Base-by-base conservation (phyloP, 2,888 invertebrate genomes). In the Chalcosyrphus nemorum region DNA sequence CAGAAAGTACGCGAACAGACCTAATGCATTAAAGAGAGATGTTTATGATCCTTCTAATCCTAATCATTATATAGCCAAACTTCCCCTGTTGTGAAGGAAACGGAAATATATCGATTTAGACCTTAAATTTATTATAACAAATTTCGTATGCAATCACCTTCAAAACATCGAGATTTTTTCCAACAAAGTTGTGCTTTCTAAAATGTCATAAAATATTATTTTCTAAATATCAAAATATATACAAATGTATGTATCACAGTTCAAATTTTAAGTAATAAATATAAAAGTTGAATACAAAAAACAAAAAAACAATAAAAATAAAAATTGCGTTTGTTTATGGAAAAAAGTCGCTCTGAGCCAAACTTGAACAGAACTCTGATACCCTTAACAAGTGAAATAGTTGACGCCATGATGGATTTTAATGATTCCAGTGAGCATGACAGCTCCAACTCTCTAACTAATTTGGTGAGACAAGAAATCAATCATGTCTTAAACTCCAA, bases 351-450 rank as follows among this genome's bases (percentile, higher is more conserved):
- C 41, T 59, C 80, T 66, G 9, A 54, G 24, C 1, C 41, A 45
- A 66, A 5, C 4, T 13, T 32, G 19, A 24, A 13, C 29, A 41
- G 17, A 38, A 52, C 29, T 15, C 81, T 7, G 32, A 38, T 82
- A 61, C 81, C 81, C 7, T 9, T 82, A 17, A 72, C 81, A 43
- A 72, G 66, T 61, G 80, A 81, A 68, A 81, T 75, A 15, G 29
- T 29, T 19, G 27, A 47, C 7, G 74, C 61, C 2, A 74, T 81
- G 80, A 24, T 13, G 13, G 80, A 81, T 7, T 68, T 81, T 4
- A 57, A 45, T n/a, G 29, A 27, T 24, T 27, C 13, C 1, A 35
- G 1, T 2, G 71, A 65, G 32, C 7, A 29, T 5, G 11, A 43
- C 13, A 59, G 0, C 3, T 35, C 66, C 2, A 43, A 50, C 7